Evolutionary conservation across 2,797 vertebrate species (phyloP).

Genomic region (Prionace glauca): DNA sequence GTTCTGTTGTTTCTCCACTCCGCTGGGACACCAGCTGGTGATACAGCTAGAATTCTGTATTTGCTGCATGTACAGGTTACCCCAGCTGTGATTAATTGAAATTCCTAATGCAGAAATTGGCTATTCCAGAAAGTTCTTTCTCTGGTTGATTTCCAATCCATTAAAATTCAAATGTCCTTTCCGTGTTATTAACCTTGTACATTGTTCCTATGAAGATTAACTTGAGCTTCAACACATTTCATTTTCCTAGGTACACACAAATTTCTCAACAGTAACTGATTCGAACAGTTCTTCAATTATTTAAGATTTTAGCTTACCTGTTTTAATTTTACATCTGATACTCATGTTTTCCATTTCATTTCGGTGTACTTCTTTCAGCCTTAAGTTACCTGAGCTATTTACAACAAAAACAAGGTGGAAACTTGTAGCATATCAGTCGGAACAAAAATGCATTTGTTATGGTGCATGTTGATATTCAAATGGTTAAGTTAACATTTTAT

Average conservation of each 20-base stretch:
- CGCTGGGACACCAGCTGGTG: background rate
- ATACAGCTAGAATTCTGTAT: background rate
- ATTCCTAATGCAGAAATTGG: background rate
- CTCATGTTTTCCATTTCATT: background rate
- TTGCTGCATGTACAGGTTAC: background rate
- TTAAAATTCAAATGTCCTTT: slow-evolving; percentile 8
- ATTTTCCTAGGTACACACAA: background rate
- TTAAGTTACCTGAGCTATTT: background rate
- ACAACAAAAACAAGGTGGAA: background rate
- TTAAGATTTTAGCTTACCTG: background rate
- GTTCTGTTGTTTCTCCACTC: background rate
- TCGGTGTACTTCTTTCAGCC: background rate
- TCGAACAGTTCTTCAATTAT: background rate
- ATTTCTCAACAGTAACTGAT: background rate
- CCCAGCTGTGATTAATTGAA: background rate
- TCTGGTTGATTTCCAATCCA: background rate
- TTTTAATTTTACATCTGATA: background rate
- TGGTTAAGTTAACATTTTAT: background rate
- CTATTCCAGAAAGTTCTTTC: background rate
- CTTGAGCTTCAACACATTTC: background rate
- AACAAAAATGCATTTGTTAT: background rate
- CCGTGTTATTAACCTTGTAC: background rate
- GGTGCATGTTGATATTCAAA: background rate
- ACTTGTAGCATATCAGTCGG: background rate
- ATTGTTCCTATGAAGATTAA: background rate